Conservation (phyloP, 37 sponge, comb jelly and placozoan species). For the Chondrosia reniformis region DNA sequence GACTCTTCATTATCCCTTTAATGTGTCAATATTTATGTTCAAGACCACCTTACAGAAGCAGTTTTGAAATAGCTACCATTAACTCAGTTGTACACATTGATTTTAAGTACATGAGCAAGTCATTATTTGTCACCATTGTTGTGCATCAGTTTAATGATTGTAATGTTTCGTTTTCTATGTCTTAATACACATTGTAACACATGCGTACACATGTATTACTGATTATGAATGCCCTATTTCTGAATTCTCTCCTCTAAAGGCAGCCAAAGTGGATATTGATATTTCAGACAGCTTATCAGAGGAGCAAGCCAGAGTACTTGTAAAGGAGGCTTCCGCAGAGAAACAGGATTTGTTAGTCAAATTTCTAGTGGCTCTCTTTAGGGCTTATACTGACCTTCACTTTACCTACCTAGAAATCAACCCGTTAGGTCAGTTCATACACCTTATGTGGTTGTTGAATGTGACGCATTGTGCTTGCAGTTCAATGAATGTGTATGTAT, state of each 20-base stretch:
- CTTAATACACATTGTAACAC: not conserved
- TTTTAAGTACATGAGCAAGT: no score
- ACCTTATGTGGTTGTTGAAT: no score
- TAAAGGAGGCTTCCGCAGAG: constrained; percentile 28
- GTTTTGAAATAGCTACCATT: no score
- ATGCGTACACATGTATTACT: not conserved
- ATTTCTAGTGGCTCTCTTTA: constrained; percentile 74
- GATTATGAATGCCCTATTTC: not conserved
- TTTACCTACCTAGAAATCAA: constrained; percentile 97
- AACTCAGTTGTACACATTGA: no score
- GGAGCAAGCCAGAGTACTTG: constrained; percentile 52
- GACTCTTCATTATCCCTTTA: no score
- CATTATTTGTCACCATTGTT: no score
- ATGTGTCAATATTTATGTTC: no score
- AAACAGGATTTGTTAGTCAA: constrained; percentile 59
- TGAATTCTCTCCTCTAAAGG: not conserved
- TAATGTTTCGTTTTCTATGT: no score
- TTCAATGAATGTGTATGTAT: constrained; percentile 27
- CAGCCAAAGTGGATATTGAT: constrained; percentile 53
- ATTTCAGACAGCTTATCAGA: constrained; percentile 27
- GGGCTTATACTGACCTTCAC: constrained; percentile 81
- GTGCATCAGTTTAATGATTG: no score
- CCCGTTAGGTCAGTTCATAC: constrained; percentile 72
- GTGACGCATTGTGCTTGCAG: constrained; percentile 1
- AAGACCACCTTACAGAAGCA: no score